phyloP scores from a whole-genome alignment of 2,113 vertebrate genomes.

The Hippopotamus amphibius region DNA sequence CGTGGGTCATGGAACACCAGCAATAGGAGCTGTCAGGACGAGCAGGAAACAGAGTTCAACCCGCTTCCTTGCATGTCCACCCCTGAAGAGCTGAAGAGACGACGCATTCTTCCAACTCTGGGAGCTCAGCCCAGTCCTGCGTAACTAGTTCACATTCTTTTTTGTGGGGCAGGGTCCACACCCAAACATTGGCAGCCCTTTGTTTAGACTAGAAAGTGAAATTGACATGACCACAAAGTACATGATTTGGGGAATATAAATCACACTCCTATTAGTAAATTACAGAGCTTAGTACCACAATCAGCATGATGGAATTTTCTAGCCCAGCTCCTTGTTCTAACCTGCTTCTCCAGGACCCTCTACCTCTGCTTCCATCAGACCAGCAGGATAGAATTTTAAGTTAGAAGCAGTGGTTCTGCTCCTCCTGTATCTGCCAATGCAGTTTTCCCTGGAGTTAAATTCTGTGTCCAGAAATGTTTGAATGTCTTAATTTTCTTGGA shows the following conservation, averaged over 20 bases:
- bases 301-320: not conserved
- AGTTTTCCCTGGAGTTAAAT: not conserved
- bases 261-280: not conserved
- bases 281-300: not conserved
- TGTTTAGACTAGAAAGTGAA: not conserved
- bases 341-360: not conserved
- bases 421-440: too few relatives aligned
- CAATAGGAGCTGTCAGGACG: not conserved
- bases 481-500: slow-evolving; percentile 9
- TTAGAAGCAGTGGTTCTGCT: not conserved
- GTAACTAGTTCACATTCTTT: not conserved
- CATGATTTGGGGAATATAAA: not conserved
- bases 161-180: too few relatives aligned
- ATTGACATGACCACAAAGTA: not conserved
- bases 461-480: not conserved
- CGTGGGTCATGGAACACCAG: not conserved
- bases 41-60: not conserved
- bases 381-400: not conserved
- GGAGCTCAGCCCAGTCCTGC: too few relatives aligned
- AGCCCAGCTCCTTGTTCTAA: not conserved
- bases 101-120: not conserved
- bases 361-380: not conserved
- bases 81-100: not conserved
- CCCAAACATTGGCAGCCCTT: not conserved
- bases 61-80: fast-evolving